Evolutionary conservation across 2,797 vertebrate genomes (phyloP), one percentile per base, ranked within the genome.

Genomic region (Ptychobarbus kaznakovi): DNA sequence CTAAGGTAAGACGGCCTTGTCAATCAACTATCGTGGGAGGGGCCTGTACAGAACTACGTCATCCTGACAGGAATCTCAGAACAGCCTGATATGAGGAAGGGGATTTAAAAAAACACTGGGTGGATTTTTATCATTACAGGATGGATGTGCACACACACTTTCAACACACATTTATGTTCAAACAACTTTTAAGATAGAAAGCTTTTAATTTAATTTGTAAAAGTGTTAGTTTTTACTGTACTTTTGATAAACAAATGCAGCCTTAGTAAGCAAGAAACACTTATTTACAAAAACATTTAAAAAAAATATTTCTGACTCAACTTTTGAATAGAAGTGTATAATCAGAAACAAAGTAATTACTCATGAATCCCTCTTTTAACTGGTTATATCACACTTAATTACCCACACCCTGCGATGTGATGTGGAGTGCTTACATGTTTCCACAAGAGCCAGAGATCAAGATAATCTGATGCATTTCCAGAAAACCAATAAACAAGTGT

Each of bases 401-500:
- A 84, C 25, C n/a, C 51, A 84, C 49, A 70, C 83, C 83, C 51
- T 69, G 65, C 16, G 38, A 61, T 16, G 65, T 22, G 38, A 61
- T 16, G 38, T 69, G 49, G 18, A 70, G 76, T 6, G 32, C 25
- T 16, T 69, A 16, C 65, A 73, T 35, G 66, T 80, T 63, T 63
- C 22, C 76, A 80, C 66, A 79, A 25, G 25, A 69, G 35, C 16
- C 38, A 9, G 76, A 38, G 51, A 73, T 38, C 66, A 68, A 77
- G 16, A 56, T 51, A 38, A 79, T 46, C 15, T 38, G 10, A 8
- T 70, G 28, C 51, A 73, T 13, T 82, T 61, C 32, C 69, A 25
- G 22, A 22, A 40, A 66, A 66, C 28, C 12, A 49, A 66, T 49
- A 83, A 66, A 46, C 53, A 8, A 8, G 0, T 6, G 7, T 6